These are phyloP conservation scores for Xiphophorus couchianus DNA, from an alignment of 2,113 vertebrate genomes.

Conservation along the genomic window DNA sequence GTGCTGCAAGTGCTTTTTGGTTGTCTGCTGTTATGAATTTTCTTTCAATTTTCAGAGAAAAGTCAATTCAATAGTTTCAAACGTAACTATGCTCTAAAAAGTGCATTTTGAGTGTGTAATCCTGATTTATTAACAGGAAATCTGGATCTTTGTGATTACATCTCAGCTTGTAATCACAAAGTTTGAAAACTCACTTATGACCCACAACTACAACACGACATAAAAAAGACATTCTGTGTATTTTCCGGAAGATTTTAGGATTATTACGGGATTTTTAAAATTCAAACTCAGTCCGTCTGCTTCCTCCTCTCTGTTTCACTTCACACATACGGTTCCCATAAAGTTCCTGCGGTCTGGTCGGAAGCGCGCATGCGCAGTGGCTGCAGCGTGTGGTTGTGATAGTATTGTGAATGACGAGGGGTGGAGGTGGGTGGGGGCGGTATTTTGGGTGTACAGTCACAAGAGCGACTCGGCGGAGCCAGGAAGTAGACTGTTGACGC, in stretches of 20 bases:
- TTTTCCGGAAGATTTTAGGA: conserved; percentile 6
- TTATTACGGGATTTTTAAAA: background rate
- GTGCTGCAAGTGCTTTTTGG: no score
- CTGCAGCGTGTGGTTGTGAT: conserved; percentile 50
- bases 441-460: conserved; percentile 75
- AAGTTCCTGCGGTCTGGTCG: conserved; percentile 41
- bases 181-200: background rate
- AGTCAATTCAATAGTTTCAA: no score
- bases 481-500: conserved; percentile 74
- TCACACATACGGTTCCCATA: conserved; percentile 70
- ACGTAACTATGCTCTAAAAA: no score
- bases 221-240: background rate
- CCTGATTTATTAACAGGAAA: no score
- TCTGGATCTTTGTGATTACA: background rate
- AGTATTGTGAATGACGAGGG: conserved; percentile 69
- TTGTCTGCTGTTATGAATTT: no score
- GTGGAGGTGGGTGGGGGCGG: conserved; percentile 29
- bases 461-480: conserved; percentile 77
- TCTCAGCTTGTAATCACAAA: background rate
- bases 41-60: no score
- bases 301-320: background rate
- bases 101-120: no score
- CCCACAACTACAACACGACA: no score
- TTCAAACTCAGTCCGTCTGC: background rate
- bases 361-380: conserved; percentile 56